Evolutionary conservation across 2,797 vertebrate genomes (phyloP).

Genomic region (Micropoecilia bifurca): DNA sequence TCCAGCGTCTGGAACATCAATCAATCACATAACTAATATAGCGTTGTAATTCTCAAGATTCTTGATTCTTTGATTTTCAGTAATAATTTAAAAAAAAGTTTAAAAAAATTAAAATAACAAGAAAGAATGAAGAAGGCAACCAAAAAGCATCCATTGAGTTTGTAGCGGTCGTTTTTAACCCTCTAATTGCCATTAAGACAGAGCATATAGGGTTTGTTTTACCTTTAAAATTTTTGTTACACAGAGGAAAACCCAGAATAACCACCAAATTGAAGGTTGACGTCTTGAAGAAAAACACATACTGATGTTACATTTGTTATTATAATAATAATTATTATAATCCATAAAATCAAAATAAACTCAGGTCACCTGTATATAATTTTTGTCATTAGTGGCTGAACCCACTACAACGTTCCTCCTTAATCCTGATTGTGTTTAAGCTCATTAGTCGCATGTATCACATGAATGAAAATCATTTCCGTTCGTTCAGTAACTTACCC

Average conservation of each 20-base stretch:
- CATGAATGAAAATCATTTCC: too few relatives aligned
- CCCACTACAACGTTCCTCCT: too few relatives aligned
- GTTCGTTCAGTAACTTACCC: too few relatives aligned
- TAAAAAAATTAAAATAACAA: not conserved
- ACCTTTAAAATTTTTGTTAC: not conserved
- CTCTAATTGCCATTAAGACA: not conserved
- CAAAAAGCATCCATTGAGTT: not conserved
- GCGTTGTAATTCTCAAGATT: too few relatives aligned
- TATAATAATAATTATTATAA: too few relatives aligned
- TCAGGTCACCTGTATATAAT: too few relatives aligned
- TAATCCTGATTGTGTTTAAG: too few relatives aligned
- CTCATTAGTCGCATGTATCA: too few relatives aligned
- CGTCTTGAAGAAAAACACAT: not conserved
- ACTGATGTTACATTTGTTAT: not conserved
- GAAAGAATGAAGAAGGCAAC: not conserved
- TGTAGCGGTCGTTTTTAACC: not conserved
- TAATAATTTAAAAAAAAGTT: not conserved
- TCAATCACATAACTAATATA: too few relatives aligned
- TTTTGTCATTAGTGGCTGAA: too few relatives aligned
- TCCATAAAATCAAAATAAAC: too few relatives aligned
- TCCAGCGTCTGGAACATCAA: too few relatives aligned
- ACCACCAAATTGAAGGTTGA: not conserved
- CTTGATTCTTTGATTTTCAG: not conserved
- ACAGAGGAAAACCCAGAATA: not conserved
- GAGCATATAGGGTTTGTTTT: not conserved